phyloP scores from a whole-genome alignment of 2,797 vertebrate genomes.

The Malurus leucopterus region DNA sequence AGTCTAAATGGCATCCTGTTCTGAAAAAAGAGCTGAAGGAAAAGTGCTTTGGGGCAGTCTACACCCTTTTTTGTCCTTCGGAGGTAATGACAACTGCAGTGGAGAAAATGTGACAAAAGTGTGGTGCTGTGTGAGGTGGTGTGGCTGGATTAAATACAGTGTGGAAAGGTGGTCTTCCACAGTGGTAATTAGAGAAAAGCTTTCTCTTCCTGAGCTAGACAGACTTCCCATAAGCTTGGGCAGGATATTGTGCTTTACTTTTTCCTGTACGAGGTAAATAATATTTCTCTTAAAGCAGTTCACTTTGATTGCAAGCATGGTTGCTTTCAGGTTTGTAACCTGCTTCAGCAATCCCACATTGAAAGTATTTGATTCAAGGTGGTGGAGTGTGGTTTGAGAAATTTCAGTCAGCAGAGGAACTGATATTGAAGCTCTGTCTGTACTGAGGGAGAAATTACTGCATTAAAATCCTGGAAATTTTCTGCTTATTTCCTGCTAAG shows the following conservation, averaged over 20 bases:
- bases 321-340: not conserved
- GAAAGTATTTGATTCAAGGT: not conserved
- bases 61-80: not conserved
- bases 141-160: not conserved
- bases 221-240: not conserved
- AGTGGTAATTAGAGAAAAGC: not conserved
- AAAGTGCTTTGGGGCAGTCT: constrained; percentile 23
- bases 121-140: not conserved
- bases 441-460: not conserved
- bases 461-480: not conserved
- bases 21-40: not conserved
- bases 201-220: not conserved
- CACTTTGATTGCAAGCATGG: not conserved
- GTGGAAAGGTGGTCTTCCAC: not conserved
- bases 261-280: not conserved
- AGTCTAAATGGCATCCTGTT: constrained; percentile 39
- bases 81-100: not conserved
- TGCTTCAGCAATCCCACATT: not conserved
- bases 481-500: not conserved
- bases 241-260: not conserved
- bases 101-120: not conserved
- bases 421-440: not conserved
- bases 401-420: not conserved
- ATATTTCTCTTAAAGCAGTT: not conserved
- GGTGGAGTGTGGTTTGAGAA: not conserved